Conservation (phyloP, 1,140 invertebrate genomes). For the Adelges cooleyi region DNA sequence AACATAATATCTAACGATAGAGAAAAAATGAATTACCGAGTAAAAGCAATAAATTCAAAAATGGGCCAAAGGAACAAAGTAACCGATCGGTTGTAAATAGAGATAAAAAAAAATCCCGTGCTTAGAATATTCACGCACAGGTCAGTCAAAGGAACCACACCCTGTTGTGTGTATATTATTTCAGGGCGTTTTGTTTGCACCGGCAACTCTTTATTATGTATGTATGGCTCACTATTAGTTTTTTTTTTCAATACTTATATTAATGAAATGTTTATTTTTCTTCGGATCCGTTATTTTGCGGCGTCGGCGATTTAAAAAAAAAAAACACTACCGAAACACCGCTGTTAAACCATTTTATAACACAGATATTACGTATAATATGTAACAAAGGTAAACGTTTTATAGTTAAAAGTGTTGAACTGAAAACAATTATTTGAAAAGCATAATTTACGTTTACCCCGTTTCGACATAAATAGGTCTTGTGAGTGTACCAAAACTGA, state of each 20-base stretch:
- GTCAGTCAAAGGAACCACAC: slow-evolving; percentile 28
- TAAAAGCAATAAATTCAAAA: slow-evolving; percentile 13
- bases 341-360: too few species aligned
- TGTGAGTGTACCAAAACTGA: too few species aligned
- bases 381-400: too few species aligned
- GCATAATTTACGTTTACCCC: too few species aligned
- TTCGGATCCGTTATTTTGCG: slow-evolving; percentile 3
- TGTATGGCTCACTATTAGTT: neutral
- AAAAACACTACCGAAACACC: too few species aligned
- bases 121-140: slow-evolving; percentile 23
- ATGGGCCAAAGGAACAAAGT: slow-evolving; percentile 13
- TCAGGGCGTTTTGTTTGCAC: slow-evolving; percentile 23
- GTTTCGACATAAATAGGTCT: too few species aligned
- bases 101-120: slow-evolving; percentile 21
- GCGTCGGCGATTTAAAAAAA: too few species aligned
- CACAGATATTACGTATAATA: too few species aligned
- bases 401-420: too few species aligned
- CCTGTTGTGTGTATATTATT: slow-evolving; percentile 23
- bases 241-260: slow-evolving; percentile 19
- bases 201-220: slow-evolving; percentile 22
- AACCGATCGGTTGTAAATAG: slow-evolving; percentile 5
- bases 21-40: slow-evolving; percentile 16
- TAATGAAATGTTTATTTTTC: slow-evolving; percentile 6
- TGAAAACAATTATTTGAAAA: too few species aligned
- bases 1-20: slow-evolving; percentile 18